Evolutionary conservation across 2,888 invertebrate species (phyloP), one percentile per base, ranked within the genome.

Genomic region (Frankliniella intonsa): DNA sequence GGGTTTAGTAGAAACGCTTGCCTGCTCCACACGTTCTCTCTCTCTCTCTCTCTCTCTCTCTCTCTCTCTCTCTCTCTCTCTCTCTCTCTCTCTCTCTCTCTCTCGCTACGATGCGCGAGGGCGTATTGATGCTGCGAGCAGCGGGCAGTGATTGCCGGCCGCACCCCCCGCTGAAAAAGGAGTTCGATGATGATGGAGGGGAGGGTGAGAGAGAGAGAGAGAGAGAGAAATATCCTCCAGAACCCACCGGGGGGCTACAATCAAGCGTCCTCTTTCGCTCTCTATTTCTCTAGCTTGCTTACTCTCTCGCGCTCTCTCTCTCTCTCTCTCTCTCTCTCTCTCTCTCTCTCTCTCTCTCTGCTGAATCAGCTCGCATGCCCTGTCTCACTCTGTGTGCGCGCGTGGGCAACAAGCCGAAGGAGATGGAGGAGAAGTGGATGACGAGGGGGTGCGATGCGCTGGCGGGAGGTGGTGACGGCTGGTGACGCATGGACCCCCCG

Each of bases 191-290:
- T 38, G 38, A 38, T 38, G 38, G 38, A 38, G 38, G 55, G 14
- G 69, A 69, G 69, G 22, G 69, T 22, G 22, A 22, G 69, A 69
- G 69, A 69, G 69, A 69, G 69, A 22, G 69, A 69, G 69, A 69
- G 69, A 69, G 69, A 69, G 22, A 22, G 65, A 65, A 9, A 65
- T 8, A 2, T 17, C 55, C 55, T 55, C 55, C 55, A 17, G 11
- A 17, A 5, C 55, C 17, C 55, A 17, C 55, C 17, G 55, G 55
- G 55, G 38, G 38, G 2, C 55, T 17, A 17, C 55, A 55, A 55
- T 11, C 14, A 17, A 11, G 55, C 55, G 55, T 55, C 55, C 55
- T 55, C 38, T 38, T 38, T 38, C 38, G 38, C 5, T 38, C 38
- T 38, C 38, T 38, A 3, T 38, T 5, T 5, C 38, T 2, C 38